phyloP scores from a whole-genome alignment of 1,140 invertebrate species.

The Octopus bimaculoides region DNA sequence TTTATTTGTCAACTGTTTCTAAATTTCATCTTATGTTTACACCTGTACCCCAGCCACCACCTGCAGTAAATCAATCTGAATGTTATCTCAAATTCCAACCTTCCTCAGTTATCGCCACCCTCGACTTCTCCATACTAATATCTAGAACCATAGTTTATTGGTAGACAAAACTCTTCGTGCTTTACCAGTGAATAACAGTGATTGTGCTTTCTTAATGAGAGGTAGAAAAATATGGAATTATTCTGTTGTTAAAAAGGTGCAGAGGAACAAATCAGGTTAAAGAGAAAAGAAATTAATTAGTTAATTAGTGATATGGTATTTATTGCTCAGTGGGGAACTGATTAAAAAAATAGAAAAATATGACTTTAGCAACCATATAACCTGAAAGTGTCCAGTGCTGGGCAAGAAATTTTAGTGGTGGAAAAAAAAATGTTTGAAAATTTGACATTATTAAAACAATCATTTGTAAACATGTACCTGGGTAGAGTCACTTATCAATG shows the following conservation, averaged over 20 bases:
- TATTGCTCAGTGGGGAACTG: neutral
- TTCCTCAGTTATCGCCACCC: no score
- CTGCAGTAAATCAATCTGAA: no score
- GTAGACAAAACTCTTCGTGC: no score
- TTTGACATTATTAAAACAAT: neutral
- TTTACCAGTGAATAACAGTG: no score
- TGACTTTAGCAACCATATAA: neutral
- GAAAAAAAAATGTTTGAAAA: neutral
- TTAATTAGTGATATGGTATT: neutral
- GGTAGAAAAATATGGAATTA: no score
- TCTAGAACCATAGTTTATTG: no score
- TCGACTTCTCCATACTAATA: no score
- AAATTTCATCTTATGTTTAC: no score
- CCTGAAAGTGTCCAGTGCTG: neutral
- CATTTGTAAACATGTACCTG: slow-evolving; percentile 40
- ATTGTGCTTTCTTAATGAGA: no score
- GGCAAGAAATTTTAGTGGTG: neutral
- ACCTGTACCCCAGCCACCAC: no score
- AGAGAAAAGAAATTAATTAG: neutral
- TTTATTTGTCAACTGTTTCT: no score
- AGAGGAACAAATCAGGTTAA: neutral
- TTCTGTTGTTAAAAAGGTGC: neutral
- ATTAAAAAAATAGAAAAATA: neutral
- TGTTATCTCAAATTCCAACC: no score
- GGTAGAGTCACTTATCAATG: slow-evolving; percentile 30